A percentile compares a stretch with the other conserved stretches of the same genome.
Conservation (phyloP, 2,113 vertebrate genomes). For the Uria lomvia region DNA sequence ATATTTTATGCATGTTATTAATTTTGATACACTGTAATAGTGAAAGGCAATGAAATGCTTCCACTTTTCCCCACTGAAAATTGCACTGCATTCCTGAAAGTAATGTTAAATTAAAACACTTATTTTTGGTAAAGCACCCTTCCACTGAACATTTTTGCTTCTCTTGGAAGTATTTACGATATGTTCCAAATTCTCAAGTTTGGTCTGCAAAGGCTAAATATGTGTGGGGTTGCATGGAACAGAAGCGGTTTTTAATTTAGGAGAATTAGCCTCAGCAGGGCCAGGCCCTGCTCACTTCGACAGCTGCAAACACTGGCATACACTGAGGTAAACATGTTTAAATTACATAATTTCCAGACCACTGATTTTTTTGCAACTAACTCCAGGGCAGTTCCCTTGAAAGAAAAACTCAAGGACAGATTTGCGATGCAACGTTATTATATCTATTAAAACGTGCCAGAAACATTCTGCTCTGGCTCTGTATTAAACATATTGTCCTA, state of each 20-base stretch:
- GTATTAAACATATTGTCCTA: slow-evolving; percentile 1
- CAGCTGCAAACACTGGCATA: slow-evolving; percentile 52
- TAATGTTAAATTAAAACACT: not conserved
- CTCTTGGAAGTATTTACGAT: not conserved
- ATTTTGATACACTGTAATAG: not conserved
- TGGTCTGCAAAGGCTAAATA: not conserved
- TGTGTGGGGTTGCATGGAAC: not conserved
- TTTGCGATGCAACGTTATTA: slow-evolving; percentile 21
- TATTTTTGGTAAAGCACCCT: not conserved
- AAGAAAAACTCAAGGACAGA: slow-evolving; percentile 60
- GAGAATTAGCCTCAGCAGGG: not conserved
- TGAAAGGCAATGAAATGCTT: not conserved
- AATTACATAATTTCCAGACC: slow-evolving; percentile 62
- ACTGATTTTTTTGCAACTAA: slow-evolving; percentile 60
- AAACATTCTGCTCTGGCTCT: not conserved
- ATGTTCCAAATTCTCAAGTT: not conserved
- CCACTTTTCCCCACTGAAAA: not conserved
- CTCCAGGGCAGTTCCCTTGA: slow-evolving; percentile 60
- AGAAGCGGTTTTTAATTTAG: slow-evolving; percentile 34
- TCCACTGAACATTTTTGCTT: not conserved
- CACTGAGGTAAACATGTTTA: slow-evolving; percentile 59
- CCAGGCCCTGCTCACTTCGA: not conserved
- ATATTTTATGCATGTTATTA: not conserved
- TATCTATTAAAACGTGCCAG: slow-evolving; percentile 25
- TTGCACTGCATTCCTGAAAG: not conserved